Base-by-base conservation (phyloP, 2,888 invertebrate species). In the Bombylius discolor region DNA sequence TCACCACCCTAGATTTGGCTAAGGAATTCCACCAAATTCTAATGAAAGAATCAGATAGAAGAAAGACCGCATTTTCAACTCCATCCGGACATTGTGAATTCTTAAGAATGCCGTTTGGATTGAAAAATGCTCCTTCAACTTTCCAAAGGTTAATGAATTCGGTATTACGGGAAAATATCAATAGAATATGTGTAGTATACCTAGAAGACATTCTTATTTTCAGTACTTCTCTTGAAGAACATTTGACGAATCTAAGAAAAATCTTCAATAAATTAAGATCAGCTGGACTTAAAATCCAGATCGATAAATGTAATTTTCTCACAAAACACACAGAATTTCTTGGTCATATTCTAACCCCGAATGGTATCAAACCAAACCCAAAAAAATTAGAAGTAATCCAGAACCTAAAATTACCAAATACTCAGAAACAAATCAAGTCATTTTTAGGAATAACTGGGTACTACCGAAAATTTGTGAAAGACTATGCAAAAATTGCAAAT, bases 251-350 rank as follows among this genome's bases (percentile, higher is more conserved):
- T 12, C 34, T 53, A 23, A 46, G 36, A 39, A 53, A 53, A 36
- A 48, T 39, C 11, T 53, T 53, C 14, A 47, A 47, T 39, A 36
- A 48, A 48, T 23, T 53, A 39, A 34, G 47, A 34, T 6, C 32
- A 5, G 36, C 46, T n/a, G 47, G 47, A n/a, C 32, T 53, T 9
- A 53, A 53, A 53, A 47, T 53, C 23, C 53, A 53, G 48, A 53
- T 48, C 13, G 48, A 53, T 14, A 47, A 53, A 53, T 53, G 53
- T 44, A 42, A 53, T 14, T 65, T 65, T 53, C 52, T 65, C 5
- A 42, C 45, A n/a, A 62, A 62, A 52, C 60, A 63, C 57, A 62
- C 68, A 1, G 58, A 60, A 34, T 68, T 60, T 56, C 52, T 68
- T 12, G 67, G 69, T 8, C 66, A 65, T 47, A 51, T 68, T 5